Base-by-base conservation (phyloP, 64 coral and sea anemone genomes). In the Hydrozoanthus tunicans region DNA sequence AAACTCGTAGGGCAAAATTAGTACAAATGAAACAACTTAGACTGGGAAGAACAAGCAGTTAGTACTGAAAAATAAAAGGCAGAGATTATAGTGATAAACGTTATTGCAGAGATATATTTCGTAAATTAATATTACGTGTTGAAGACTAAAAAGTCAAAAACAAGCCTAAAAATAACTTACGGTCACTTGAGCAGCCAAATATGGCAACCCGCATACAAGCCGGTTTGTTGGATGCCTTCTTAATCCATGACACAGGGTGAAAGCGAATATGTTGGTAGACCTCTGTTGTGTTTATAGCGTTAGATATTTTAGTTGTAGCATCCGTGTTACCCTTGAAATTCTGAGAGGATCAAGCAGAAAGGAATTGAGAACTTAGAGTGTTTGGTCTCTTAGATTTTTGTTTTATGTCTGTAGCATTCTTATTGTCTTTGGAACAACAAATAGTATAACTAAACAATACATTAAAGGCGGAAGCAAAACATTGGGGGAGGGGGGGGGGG, bases 251-350 rank as follows among this genome's bases (percentile, higher is more conserved):
- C 6, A 59, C 12, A 27, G 84, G 84, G 73, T 88, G 84, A 14
- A 88, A 58, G 17, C 84, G 84, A 51, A 88, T 12, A 58, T 74
- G 55, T 5, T 13, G 54, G 15, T 88, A 88, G 5, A 13, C 6
- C 17, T 88, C 55, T 6, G 84, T 73, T 14, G 54, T 61, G 10
- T 88, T 88, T 57, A 88, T 72, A 9, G 2, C 24, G 20, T 88
- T 53, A 60, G 56, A 74, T 61, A 53, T n/a, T 56, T 88, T 73
- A 0, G 69, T 75, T 20, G n/a, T 60, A 60, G 84, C 84, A 24
- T 88, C 84, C 5, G 84, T 73, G 84, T 88, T 88, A 59, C 84
- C 84, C 32, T 61, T 24, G 55, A 88, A 88, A 7, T 58, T 73
- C 84, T 88, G 10, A 27, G 8, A 73, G 51, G 60, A 11, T 43